A percentile compares a stretch with the other conserved stretches of the same genome.
Conservation (phyloP, 2,797 vertebrate species). For the Thaleichthys pacificus region DNA sequence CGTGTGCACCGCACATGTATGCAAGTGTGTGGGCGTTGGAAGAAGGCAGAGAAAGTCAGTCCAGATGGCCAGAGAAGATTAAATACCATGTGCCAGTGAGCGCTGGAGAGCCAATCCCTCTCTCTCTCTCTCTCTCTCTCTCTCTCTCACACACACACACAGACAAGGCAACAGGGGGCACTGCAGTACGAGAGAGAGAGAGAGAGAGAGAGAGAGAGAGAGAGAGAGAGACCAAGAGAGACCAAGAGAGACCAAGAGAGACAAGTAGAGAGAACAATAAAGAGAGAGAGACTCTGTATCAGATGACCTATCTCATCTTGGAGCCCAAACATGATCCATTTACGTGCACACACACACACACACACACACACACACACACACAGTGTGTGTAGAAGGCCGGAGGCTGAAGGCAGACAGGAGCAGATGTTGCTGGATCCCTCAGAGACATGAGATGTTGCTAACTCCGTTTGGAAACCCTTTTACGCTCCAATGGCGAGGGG, state of each 20-base stretch:
- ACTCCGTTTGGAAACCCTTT: constrained; percentile 56
- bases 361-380: constrained; percentile 9
- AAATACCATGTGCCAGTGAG: constrained; percentile 74
- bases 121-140: constrained; percentile 30
- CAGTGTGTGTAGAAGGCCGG: neutral
- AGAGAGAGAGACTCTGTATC: constrained; percentile 4
- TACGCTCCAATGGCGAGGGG: constrained; percentile 29
- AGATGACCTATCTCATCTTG: constrained; percentile 43
- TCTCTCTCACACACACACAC: constrained; percentile 18
- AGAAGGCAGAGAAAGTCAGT: constrained; percentile 69
- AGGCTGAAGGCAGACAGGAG: constrained; percentile 55
- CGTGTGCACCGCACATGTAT: neutral
- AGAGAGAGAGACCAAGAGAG: neutral
- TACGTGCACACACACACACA: constrained; percentile 4
- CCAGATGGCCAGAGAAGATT: constrained; percentile 76
- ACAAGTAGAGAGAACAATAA: too few relatives aligned
- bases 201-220: neutral
- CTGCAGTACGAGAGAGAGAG: constrained; percentile 3
- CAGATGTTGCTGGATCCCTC: constrained; percentile 61
- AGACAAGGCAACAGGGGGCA: constrained; percentile 34
- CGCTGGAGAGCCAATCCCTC: constrained; percentile 38
- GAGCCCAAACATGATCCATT: neutral
- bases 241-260: too few relatives aligned
- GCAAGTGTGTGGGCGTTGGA: constrained; percentile 43
- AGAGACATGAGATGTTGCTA: constrained; percentile 45